Evolutionary conservation across 2,888 invertebrate species (phyloP).

Genomic region (Saturnia pavonia): DNA sequence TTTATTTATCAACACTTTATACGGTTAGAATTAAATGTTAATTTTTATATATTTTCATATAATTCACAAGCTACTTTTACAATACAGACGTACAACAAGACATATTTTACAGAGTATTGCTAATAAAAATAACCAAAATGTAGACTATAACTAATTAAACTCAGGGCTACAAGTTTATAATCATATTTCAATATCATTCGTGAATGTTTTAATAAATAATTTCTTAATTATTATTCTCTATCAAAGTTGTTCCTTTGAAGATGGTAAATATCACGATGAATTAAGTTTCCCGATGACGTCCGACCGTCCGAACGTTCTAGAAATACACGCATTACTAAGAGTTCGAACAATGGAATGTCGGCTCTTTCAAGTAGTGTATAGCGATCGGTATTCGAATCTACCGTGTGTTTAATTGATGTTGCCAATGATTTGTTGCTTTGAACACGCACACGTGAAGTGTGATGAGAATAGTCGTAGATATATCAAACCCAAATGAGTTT

Average conservation of each 20-base stretch:
- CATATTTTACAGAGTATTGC: too few species aligned
- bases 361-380: constrained; percentile 1
- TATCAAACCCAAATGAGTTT: not conserved
- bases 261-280: not conserved
- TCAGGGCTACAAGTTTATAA: too few species aligned
- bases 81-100: too few species aligned
- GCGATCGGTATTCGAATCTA: not conserved
- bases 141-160: too few species aligned
- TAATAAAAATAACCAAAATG: too few species aligned
- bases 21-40: too few species aligned
- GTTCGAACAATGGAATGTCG: constrained; percentile 11
- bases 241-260: not conserved
- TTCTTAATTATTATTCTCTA: too few species aligned
- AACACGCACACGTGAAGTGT: not conserved
- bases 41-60: too few species aligned
- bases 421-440: constrained; percentile 7
- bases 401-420: not conserved
- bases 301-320: constrained; percentile 2
- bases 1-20: too few species aligned
- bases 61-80: too few species aligned
- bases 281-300: not conserved
- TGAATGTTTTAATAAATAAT: too few species aligned
- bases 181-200: too few species aligned
- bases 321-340: constrained; percentile 4
- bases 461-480: constrained; percentile 1